Evolutionary conservation across 1,140 invertebrate genomes (phyloP).

Genomic region (Apis florea): DNA sequence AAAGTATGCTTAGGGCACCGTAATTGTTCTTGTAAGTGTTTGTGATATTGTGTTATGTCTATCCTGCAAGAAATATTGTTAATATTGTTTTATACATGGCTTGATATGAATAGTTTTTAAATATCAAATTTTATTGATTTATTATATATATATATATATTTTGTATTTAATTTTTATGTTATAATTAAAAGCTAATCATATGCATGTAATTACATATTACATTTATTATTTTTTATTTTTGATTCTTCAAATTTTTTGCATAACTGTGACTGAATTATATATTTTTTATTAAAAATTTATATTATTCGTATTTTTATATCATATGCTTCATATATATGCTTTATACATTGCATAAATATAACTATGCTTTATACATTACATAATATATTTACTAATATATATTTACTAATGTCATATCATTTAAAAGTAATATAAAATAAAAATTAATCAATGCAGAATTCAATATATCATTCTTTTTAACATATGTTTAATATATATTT

Average conservation of each 20-base stretch:
- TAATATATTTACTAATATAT: not conserved
- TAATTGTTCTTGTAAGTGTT: conserved; percentile 79
- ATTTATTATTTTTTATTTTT: conserved; percentile 2
- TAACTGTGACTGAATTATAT: conserved; percentile 6
- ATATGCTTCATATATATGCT: conserved; percentile 23
- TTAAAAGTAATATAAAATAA: not conserved
- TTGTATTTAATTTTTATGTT: conserved; percentile 11
- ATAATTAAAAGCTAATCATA: not conserved
- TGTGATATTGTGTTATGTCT: conserved; percentile 66
- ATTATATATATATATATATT: not conserved
- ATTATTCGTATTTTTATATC: not conserved
- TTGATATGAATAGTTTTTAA: conserved; percentile 22
- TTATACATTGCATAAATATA: not conserved
- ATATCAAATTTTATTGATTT: conserved; percentile 1
- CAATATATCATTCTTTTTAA: not conserved
- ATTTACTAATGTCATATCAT: not conserved
- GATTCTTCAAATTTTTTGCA: not conserved
- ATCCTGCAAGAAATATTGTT: conserved; percentile 38
- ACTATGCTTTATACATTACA: not conserved
- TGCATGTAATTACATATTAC: conserved; percentile 25
- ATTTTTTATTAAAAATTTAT: not conserved
- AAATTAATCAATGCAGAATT: not conserved
- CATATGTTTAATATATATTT: not conserved
- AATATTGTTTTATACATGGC: conserved; percentile 25
- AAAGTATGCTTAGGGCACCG: conserved; percentile 74